Conservation (phyloP, 2,113 vertebrate species). For the Oophaga pumilio region DNA sequence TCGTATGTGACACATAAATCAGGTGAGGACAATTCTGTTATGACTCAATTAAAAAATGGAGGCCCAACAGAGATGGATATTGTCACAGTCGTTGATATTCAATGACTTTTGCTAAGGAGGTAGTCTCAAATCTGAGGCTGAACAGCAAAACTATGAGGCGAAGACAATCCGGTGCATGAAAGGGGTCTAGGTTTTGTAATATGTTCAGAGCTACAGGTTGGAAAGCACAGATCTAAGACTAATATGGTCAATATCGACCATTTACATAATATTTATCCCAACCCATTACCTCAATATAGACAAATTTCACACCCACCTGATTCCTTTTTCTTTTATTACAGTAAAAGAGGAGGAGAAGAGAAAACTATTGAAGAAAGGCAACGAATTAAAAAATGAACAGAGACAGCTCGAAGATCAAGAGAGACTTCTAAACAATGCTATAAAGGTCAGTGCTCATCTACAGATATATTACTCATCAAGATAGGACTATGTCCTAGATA, state of each 20-base stretch:
- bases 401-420: slow-evolving; percentile 87
- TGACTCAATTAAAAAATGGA: neutral
- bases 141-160: neutral
- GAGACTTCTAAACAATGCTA: slow-evolving; percentile 78
- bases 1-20: slow-evolving; percentile 96
- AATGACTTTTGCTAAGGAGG: neutral
- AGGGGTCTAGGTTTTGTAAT: neutral
- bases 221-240: neutral
- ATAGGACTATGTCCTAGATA: neutral
- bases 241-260: neutral
- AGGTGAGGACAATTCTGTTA: slow-evolving; percentile 70
- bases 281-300: neutral
- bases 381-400: slow-evolving; percentile 85
- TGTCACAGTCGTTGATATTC: no score
- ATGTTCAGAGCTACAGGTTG: neutral
- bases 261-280: neutral
- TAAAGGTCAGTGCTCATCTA: slow-evolving; percentile 74
- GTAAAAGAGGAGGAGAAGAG: slow-evolving; percentile 94
- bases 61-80: no score
- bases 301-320: neutral
- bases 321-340: slow-evolving; percentile 63
- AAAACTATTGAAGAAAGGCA: slow-evolving; percentile 84
- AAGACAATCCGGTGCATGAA: neutral
- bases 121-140: neutral
- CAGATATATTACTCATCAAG: neutral